Evolutionary conservation across 2,888 invertebrate species (phyloP), one percentile per base, ranked within the genome.

Genomic region (Epinotia brunnichana): DNA sequence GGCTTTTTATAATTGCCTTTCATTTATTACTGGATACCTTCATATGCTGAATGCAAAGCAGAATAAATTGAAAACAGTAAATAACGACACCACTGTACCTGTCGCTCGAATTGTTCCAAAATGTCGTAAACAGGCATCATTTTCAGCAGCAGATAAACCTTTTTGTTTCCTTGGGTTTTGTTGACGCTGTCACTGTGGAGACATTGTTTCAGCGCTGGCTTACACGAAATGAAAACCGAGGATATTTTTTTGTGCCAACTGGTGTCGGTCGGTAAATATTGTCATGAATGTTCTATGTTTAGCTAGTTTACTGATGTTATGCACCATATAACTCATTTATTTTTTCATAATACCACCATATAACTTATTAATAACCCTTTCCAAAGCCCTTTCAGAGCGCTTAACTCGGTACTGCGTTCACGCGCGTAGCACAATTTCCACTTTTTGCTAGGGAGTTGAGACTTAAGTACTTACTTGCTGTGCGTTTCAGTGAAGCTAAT

Each of bases 1-100:
- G 44, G 17, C 24, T 56, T 48, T 56, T 57, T 57, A 44, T 56
- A 70, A 56, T 70, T 44, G 15, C 56, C 19, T 0, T 53, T 21
- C 54, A 63, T 70, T 70, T 63, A 57, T 56, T 44, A 63, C 63
- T 62, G 54, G 35, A 63, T 56, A 56, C 24, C 62, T 62, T 54
- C 19, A 54, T 48, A 51, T 48, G 24, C 44, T 10, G 56, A 51
- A 63, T n/a, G 51, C 21, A 64, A 64, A 64, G 57, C 53, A 24
- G 41, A 59, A 57, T 57, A 59, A 59, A 70, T 70, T 64, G 64
- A 59, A 64, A 57, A 63, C 64, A 7, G 63, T 64, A 64, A 70
- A 64, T 70, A 70, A 70, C 62, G 29, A 70, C 48, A 51, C 21
- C 15, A 66, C 13, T 39, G 29, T 51, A 59, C 53, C 63, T 35